phyloP scores from a whole-genome alignment of 2,113 vertebrate species.

The Thamnaconus septentrionalis region DNA sequence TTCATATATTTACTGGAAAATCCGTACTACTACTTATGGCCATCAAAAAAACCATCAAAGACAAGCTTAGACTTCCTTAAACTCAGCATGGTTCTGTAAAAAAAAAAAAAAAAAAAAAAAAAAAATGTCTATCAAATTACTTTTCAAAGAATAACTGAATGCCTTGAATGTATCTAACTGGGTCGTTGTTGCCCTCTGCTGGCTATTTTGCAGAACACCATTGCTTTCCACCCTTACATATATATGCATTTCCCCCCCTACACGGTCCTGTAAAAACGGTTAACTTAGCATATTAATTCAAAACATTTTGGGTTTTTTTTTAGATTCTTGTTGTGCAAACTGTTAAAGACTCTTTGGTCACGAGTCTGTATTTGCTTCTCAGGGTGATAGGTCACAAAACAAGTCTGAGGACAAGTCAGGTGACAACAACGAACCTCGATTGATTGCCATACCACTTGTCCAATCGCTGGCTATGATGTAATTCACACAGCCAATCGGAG shows the following conservation, averaged over 20 bases:
- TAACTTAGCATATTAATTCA: too few species aligned
- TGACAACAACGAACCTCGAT: constrained; percentile 74
- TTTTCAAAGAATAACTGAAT: not conserved
- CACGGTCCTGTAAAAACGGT: too few species aligned
- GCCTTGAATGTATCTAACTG: not conserved
- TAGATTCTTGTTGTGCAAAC: not conserved
- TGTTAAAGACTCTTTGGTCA: not conserved
- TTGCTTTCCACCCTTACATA: not conserved
- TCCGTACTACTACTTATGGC: too few species aligned
- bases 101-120: too few species aligned
- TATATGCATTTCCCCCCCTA: not conserved
- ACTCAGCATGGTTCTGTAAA: too few species aligned
- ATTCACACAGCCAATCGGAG: constrained; percentile 50
- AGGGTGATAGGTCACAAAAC: constrained; percentile 69
- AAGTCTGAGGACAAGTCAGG: constrained; percentile 81
- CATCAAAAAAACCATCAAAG: too few species aligned
- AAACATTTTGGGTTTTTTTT: too few species aligned
- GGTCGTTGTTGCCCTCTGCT: constrained; percentile 33
- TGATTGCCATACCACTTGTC: constrained; percentile 43
- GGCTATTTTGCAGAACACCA: not conserved
- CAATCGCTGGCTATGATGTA: constrained; percentile 34
- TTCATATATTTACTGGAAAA: too few species aligned
- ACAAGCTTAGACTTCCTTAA: too few species aligned
- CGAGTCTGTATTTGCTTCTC: not conserved
- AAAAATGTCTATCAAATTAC: not conserved